These are phyloP conservation scores for Magallana angulata DNA, from an alignment of 1,140 invertebrate genomes.

Conservation along the genomic window DNA sequence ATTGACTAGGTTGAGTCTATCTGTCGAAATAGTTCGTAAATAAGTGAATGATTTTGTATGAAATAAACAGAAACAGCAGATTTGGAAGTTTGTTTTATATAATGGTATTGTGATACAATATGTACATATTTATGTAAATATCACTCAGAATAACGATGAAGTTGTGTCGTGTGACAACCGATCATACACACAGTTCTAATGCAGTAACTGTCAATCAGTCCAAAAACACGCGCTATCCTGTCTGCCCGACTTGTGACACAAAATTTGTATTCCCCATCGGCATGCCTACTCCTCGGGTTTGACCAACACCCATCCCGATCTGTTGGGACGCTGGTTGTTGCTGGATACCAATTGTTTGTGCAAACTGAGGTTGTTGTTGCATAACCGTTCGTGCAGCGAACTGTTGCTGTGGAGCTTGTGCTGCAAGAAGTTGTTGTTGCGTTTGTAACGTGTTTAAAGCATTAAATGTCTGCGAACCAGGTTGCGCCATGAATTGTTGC, in stretches of 20 bases:
- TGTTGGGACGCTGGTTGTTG: not conserved
- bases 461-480: slow-evolving; percentile 7
- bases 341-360: not conserved
- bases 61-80: no score
- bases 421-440: slow-evolving; percentile 16
- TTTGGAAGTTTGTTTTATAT: no score
- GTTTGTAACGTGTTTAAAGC: not conserved
- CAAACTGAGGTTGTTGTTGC: slow-evolving; percentile 3
- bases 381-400: not conserved
- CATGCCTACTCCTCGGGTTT: not conserved
- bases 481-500: slow-evolving; percentile 12
- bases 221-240: not conserved
- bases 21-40: no score
- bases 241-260: not conserved
- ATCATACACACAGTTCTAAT: not conserved
- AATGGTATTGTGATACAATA: no score
- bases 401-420: slow-evolving; percentile 3
- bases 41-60: no score
- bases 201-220: not conserved
- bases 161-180: not conserved
- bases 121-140: no score
- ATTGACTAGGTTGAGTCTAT: no score
- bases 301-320: not conserved
- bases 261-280: not conserved
- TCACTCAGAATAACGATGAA: not conserved